Evolutionary conservation across 2,797 vertebrate species (phyloP).

Genomic region (Gadopsis bispinosus): DNA sequence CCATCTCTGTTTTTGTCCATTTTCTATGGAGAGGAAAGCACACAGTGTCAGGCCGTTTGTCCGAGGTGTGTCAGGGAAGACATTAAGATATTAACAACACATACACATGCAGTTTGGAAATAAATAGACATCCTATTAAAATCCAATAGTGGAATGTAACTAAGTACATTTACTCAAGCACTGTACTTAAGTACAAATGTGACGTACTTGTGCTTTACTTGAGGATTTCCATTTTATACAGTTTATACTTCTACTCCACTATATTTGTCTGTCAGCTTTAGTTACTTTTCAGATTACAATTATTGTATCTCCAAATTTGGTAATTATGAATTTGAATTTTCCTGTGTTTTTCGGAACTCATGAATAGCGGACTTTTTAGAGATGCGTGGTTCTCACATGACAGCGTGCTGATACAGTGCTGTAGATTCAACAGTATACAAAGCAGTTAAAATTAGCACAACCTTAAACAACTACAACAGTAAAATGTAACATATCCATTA

Average conservation of each 20-base stretch:
- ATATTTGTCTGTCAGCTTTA: neutral
- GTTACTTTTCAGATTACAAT: neutral
- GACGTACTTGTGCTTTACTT: neutral
- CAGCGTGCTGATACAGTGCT: neutral
- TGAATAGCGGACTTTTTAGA: neutral
- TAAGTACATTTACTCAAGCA: neutral
- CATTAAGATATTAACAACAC: neutral
- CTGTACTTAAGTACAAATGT: neutral
- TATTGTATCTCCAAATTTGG: neutral
- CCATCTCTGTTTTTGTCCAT: conserved; percentile 99
- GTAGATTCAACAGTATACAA: neutral
- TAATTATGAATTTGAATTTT: neutral
- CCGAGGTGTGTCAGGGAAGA: neutral
- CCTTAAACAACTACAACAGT: neutral
- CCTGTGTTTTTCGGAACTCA: neutral
- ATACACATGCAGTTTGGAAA: neutral
- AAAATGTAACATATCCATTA: too few species aligned
- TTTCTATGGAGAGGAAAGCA: conserved; percentile 86
- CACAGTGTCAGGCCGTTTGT: neutral
- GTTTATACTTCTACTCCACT: neutral
- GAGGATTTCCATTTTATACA: too few species aligned
- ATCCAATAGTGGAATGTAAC: neutral
- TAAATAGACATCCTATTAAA: neutral
- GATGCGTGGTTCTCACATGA: neutral
- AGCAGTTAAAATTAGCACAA: neutral